These are phyloP conservation scores for Poecilia latipinna DNA, from an alignment of 2,113 vertebrate genomes.

Conservation along the genomic window DNA sequence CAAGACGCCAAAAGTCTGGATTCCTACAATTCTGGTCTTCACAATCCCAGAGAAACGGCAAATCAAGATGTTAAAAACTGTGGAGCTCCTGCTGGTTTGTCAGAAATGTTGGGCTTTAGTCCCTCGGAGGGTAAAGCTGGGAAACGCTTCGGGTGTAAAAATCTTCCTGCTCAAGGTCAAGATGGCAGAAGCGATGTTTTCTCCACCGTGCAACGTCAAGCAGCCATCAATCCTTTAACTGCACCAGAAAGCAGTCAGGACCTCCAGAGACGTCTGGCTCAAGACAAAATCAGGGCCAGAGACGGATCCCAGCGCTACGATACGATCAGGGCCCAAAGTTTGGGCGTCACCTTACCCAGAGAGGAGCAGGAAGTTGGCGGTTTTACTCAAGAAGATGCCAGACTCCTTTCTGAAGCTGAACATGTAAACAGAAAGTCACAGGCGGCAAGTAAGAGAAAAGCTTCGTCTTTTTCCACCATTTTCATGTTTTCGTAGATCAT, in stretches of 20 bases:
- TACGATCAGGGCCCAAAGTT: slow-evolving; percentile 23
- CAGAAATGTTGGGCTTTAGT: slow-evolving; percentile 3
- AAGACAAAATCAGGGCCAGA: slow-evolving; percentile 15
- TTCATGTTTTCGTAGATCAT: slow-evolving; percentile 3
- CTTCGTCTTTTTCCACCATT: slow-evolving; percentile 24
- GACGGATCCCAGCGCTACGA: slow-evolving; percentile 9
- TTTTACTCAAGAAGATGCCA: slow-evolving; percentile 21
- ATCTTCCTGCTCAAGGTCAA: slow-evolving; percentile 17
- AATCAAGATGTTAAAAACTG: slow-evolving; percentile 26
- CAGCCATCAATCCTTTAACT: slow-evolving; percentile 9
- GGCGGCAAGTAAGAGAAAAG: slow-evolving; percentile 61
- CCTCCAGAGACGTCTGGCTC: neutral
- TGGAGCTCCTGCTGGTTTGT: slow-evolving; percentile 6
- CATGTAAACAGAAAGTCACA: slow-evolving; percentile 32
- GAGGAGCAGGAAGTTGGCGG: slow-evolving; percentile 24
- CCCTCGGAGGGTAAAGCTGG: slow-evolving; percentile 6
- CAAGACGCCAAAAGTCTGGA: slow-evolving; percentile 30
- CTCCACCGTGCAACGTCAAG: neutral
- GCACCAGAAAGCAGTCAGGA: slow-evolving; percentile 9
- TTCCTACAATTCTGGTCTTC: slow-evolving; percentile 11
- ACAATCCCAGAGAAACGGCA: neutral
- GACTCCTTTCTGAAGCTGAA: slow-evolving; percentile 22
- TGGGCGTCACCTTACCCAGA: slow-evolving; percentile 19
- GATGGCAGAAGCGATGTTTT: slow-evolving; percentile 1
- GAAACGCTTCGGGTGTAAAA: slow-evolving; percentile 20